A percentile compares a stretch with the other conserved stretches of the same genome.
phyloP scores from a whole-genome alignment of 1,140 invertebrate genomes.

The Bombus waltoni region DNA sequence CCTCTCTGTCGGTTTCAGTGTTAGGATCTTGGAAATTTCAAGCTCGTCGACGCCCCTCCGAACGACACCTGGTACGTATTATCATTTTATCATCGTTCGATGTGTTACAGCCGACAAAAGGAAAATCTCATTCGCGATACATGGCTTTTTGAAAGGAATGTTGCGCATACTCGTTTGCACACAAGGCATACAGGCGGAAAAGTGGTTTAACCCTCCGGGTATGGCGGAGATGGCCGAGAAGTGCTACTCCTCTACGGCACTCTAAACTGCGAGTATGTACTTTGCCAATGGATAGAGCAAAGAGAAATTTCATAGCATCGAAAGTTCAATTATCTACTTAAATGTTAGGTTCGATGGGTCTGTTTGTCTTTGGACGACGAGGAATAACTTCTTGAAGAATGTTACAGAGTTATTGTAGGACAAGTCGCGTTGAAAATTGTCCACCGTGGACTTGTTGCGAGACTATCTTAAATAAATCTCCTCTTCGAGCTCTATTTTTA shows the following conservation, averaged over 20 bases:
- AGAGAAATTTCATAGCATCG: not conserved
- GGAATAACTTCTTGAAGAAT: not conserved
- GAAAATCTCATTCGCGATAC: not conserved
- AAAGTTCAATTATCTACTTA: not conserved
- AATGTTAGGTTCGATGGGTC: not conserved
- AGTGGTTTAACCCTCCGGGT: not conserved
- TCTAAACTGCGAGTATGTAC: not conserved
- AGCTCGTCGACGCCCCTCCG: no score
- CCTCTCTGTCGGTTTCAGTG: no score
- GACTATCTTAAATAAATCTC: not conserved
- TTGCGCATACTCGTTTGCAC: not conserved
- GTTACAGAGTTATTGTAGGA: rapidly evolving
- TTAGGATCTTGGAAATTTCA: no score
- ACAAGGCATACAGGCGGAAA: not conserved
- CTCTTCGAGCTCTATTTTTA: not conserved
- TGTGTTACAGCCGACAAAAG: not conserved
- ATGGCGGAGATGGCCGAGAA: not conserved
- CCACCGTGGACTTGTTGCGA: no score
- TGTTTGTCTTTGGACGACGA: not conserved
- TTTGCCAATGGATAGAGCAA: not conserved
- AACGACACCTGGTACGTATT: no score
- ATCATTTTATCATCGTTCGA: no score
- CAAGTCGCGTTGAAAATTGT: not conserved
- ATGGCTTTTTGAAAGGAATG: not conserved
- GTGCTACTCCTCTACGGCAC: not conserved